Conservation (phyloP, 2,888 invertebrate genomes). For the Melanotus villosus region DNA sequence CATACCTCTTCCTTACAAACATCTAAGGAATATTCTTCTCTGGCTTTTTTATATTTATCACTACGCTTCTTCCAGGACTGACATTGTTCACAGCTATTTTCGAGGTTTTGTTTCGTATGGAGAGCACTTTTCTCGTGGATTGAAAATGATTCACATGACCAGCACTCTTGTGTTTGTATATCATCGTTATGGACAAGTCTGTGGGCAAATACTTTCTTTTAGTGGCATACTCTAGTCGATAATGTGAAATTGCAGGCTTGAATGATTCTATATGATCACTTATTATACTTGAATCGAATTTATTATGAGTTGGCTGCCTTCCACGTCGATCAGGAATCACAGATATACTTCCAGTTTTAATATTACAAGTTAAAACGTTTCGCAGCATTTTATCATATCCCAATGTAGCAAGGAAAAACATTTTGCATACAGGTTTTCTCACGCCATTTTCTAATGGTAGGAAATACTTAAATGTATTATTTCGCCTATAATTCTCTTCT, state of each 20-base stretch:
- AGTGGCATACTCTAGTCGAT: too few relatives aligned
- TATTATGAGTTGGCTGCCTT: background rate
- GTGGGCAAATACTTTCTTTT: constrained; percentile 12
- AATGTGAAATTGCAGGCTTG: background rate
- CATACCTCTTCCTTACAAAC: background rate
- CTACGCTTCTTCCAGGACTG: background rate
- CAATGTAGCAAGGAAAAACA: too few relatives aligned
- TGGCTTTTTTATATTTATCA: background rate
- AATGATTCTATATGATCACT: constrained; percentile 4
- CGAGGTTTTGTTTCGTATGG: constrained; percentile 2
- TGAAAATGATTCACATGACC: background rate
- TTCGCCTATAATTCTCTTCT: too few relatives aligned
- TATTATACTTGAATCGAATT: background rate
- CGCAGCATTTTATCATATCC: too few relatives aligned
- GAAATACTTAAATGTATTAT: too few relatives aligned
- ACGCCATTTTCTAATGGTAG: too few relatives aligned
- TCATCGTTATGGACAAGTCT: background rate
- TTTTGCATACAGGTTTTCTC: too few relatives aligned
- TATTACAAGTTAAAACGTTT: too few relatives aligned
- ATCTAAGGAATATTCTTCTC: background rate
- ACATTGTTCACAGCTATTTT: background rate
- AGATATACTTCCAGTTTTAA: too few relatives aligned
- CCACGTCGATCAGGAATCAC: too few relatives aligned
- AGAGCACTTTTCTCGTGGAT: background rate
- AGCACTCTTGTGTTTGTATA: constrained; percentile 16